Conservation (phyloP, 1,140 invertebrate genomes). For the Chironomus tepperi region DNA sequence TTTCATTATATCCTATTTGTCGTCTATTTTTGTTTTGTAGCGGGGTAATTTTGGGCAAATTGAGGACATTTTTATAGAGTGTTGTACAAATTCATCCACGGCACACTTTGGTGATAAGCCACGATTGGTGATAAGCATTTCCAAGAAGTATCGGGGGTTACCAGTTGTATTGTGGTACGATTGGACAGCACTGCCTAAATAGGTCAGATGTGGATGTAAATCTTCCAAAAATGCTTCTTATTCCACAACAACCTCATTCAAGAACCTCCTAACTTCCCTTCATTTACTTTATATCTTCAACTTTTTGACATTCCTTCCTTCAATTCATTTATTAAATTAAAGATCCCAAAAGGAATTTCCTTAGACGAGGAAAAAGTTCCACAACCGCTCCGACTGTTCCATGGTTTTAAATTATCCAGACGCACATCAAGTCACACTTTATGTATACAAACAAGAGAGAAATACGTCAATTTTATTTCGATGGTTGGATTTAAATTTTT, state of each 20-base stretch:
- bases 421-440: background rate
- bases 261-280: background rate
- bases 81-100: too few species aligned
- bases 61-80: background rate
- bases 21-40: background rate
- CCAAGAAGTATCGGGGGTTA: too few species aligned
- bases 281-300: background rate
- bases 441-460: background rate
- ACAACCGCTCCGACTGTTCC: background rate
- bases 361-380: too few species aligned
- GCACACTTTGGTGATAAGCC: too few species aligned
- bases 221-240: too few species aligned
- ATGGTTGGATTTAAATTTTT: background rate
- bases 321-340: conserved; percentile 15
- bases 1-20: background rate
- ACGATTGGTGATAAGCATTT: too few species aligned
- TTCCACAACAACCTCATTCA: too few species aligned
- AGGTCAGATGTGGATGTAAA: too few species aligned
- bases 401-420: background rate
- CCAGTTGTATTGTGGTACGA: too few species aligned
- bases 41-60: background rate
- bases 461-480: background rate
- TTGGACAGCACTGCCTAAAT: too few species aligned
- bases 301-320: background rate
- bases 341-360: background rate